Base-by-base conservation (phyloP, 2,888 invertebrate species). In the Eupithecia vulgata region DNA sequence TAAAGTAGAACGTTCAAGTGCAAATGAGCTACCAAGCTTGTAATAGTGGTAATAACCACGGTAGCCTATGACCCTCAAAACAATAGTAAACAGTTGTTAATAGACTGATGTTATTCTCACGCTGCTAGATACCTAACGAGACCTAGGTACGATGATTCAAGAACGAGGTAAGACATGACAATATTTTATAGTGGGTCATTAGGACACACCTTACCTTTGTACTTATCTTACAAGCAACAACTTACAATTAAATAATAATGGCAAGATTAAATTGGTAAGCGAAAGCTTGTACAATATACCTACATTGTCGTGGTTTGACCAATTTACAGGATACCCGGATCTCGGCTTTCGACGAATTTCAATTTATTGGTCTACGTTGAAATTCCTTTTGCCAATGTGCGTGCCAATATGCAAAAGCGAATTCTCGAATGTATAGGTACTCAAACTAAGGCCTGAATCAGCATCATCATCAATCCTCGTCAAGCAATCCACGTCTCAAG, bases 51-150 rank as follows among this genome's bases (percentile, higher is more conserved):
- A 57, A 57, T 64, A 62, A 30, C 35, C 62, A 34, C 62, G n/a
- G 73, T 77, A 74, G 75, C 80, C 69, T 81, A 78, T 88, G 92
- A 90, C 91, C 91, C 88, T 87, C 90, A 83, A 85, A 87, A 87
- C 83, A 86, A 90, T 90, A 90, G 88, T 87, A 81, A 83, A 74
- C 81, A 81, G 85, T 86, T 86, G 90, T 89, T 86, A n/a, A n/a
- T n/a, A 83, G 83, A 83, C 80, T 68, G 67, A 73, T 76, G 77
- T 70, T 79, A 83, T 91, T 92, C 91, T 85, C 92, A 91, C 90
- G 88, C 80, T 85, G 84, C 74, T 64, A 35, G 34, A 17, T 35
- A 21, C 57, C 57, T 73, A 73, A 74, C 76, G 21, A 52, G 48
- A 52, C 48, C 48, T 52, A 30, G 1, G 30, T 30, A 21, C 48